Evolutionary conservation across 2,888 invertebrate genomes (phyloP).

Genomic region (Marronus borbonicus): DNA sequence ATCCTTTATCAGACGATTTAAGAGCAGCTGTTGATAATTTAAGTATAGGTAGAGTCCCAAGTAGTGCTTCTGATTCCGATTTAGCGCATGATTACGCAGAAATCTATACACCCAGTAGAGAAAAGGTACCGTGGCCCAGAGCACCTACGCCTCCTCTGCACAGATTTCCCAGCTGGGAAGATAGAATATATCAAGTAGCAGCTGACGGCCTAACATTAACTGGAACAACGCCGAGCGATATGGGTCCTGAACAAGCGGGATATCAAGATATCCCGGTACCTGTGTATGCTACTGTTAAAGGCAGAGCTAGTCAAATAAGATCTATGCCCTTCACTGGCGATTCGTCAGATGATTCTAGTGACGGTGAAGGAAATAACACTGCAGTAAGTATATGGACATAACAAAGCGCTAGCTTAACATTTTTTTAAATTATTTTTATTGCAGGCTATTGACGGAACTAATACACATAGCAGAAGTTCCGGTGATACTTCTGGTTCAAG

Average conservation of each 20-base stretch:
- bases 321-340: constrained; percentile 97
- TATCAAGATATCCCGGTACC: constrained; percentile 94
- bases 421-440: constrained; percentile 1
- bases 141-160: constrained; percentile 93
- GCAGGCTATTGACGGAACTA: constrained; percentile 68
- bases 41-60: constrained; percentile 74
- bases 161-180: constrained; percentile 88
- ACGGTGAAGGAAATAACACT: constrained; percentile 82
- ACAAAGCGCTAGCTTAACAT: background rate
- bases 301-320: constrained; percentile 95
- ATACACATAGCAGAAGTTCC: constrained; percentile 88
- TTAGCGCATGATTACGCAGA: constrained; percentile 92
- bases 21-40: constrained; percentile 76
- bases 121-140: constrained; percentile 69
- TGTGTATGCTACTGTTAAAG: constrained; percentile 96
- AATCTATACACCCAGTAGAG: constrained; percentile 93
- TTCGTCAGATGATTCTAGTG: constrained; percentile 94
- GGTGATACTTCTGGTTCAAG: constrained; percentile 89
- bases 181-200: constrained; percentile 90
- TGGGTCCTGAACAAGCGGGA: constrained; percentile 76
- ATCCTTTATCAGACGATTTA: constrained; percentile 76
- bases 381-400: constrained; percentile 62
- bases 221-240: constrained; percentile 68
- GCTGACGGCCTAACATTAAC: constrained; percentile 73
- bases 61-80: constrained; percentile 78